Conservation (phyloP, 2,797 vertebrate genomes). For the Alosa sapidissima region DNA sequence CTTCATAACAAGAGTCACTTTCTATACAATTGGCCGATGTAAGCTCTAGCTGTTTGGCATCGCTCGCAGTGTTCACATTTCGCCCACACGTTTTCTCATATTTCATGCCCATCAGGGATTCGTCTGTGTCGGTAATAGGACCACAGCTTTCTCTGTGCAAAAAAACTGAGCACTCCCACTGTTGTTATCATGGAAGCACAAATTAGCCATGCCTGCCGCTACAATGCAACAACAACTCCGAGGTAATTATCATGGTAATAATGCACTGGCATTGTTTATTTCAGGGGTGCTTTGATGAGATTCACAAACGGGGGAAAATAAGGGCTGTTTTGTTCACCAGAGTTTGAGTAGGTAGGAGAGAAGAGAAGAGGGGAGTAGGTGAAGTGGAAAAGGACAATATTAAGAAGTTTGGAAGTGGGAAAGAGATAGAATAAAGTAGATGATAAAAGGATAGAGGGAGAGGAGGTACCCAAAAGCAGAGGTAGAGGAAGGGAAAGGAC, state of each 20-base stretch:
- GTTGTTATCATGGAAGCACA: neutral
- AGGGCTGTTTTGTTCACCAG: neutral
- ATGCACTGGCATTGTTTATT: neutral
- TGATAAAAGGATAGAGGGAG: neutral
- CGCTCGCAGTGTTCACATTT: neutral
- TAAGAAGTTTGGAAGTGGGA: neutral
- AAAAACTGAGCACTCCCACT: neutral
- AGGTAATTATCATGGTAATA: neutral
- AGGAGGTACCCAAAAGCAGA: neutral
- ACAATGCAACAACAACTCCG: neutral
- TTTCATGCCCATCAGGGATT: conserved; percentile 16
- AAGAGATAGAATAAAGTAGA: neutral
- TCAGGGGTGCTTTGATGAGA: neutral
- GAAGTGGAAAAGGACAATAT: neutral
- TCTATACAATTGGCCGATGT: neutral
- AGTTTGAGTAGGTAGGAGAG: neutral
- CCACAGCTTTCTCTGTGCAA: neutral
- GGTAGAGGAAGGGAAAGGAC: no score
- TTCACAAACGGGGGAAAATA: neutral
- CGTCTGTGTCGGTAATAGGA: neutral
- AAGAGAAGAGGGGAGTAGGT: neutral
- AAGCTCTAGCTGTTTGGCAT: conserved; percentile 1
- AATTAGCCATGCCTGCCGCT: neutral
- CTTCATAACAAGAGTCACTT: neutral
- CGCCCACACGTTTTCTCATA: conserved; percentile 15